phyloP scores from a whole-genome alignment of 2,113 vertebrate species.

The Megaptera novaeangliae region DNA sequence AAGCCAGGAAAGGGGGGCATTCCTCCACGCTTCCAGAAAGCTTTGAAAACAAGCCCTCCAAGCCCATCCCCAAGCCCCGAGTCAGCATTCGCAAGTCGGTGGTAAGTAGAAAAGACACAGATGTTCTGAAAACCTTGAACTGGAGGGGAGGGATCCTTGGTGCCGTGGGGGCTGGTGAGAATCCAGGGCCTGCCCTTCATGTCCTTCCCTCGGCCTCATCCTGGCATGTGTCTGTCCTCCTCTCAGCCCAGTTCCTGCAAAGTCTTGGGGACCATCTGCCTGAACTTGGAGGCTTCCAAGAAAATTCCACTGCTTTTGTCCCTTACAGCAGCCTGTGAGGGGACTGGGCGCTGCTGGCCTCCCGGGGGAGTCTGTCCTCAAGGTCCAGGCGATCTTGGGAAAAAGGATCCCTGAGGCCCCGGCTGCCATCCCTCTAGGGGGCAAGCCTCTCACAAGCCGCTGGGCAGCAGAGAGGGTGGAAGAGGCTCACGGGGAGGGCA shows the following conservation, averaged over 20 bases:
- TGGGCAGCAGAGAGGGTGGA: neutral
- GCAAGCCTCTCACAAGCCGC: neutral
- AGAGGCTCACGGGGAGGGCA: neutral
- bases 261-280: neutral
- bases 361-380: neutral
- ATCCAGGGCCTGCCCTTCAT: neutral
- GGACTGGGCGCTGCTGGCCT: neutral
- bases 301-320: neutral
- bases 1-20: constrained; percentile 96
- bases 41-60: constrained; percentile 97
- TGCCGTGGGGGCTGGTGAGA: neutral
- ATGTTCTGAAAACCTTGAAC: neutral
- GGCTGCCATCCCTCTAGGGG: neutral
- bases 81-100: constrained; percentile 98
- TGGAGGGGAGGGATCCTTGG: neutral
- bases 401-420: neutral
- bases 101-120: constrained; percentile 83
- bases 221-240: neutral
- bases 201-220: neutral
- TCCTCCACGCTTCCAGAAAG: constrained; percentile 97
- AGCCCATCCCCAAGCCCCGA: constrained; percentile 97
- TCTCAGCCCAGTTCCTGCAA: neutral
- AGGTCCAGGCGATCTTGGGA: neutral
- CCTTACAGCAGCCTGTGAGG: neutral
- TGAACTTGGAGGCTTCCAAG: neutral